Evolutionary conservation across 2,888 invertebrate genomes (phyloP).

Genomic region (Omphaloscelis lunosa): DNA sequence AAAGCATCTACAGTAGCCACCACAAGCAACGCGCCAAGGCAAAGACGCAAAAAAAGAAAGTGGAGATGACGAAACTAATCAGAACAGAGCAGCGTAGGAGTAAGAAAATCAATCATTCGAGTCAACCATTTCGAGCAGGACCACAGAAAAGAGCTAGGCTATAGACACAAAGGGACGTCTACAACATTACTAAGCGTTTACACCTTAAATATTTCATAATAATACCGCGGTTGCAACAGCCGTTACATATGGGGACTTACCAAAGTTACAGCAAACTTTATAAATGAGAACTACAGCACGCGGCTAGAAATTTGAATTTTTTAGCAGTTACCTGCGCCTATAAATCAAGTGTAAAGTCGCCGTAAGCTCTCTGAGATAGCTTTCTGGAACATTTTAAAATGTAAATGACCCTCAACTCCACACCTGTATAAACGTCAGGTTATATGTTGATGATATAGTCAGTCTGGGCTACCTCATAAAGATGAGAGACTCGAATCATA

Average conservation of each 20-base stretch:
- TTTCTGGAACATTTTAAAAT: conserved; percentile 87
- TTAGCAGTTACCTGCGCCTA: conserved; percentile 89
- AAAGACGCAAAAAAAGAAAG: not conserved
- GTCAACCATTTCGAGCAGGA: not conserved
- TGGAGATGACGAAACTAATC: no score
- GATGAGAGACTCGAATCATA: conserved; percentile 15
- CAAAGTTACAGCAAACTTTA: conserved; percentile 72
- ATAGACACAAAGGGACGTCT: not conserved
- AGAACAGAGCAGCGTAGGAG: not conserved
- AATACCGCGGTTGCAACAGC: conserved; percentile 43
- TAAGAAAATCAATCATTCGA: not conserved
- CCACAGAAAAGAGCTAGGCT: not conserved
- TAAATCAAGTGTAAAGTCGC: conserved; percentile 88
- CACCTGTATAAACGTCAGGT: conserved; percentile 56
- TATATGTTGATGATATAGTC: conserved; percentile 24
- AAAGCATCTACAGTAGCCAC: not conserved
- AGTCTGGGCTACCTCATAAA: conserved; percentile 39
- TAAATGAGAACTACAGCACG: conserved; percentile 76
- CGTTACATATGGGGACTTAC: conserved; percentile 77
- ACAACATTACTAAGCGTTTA: not conserved
- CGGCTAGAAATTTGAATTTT: conserved; percentile 87
- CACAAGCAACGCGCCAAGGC: not conserved
- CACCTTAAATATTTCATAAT: conserved; percentile 10
- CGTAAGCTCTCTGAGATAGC: conserved; percentile 86
- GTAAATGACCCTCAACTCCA: conserved; percentile 83